Evolutionary conservation across 2,888 invertebrate species (phyloP), one percentile per base, ranked within the genome.

Genomic region (Leucophenga maculata): DNA sequence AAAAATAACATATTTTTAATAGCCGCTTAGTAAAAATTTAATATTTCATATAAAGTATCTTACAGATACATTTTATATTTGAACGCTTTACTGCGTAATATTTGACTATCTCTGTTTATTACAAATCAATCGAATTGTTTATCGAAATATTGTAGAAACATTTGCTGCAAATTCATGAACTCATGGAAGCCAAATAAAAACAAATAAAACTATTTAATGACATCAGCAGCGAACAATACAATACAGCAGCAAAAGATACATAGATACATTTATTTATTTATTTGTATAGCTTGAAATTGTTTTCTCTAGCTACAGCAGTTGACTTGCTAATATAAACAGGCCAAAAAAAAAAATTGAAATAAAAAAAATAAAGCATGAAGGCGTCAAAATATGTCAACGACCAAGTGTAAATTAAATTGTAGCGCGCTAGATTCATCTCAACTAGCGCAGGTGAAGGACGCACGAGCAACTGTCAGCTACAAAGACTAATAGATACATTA

Each of bases 401-500:
- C 22, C 46, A 64, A 64, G 62, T 64, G 62, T 64, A 26, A 64
- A 64, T 64, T 46, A 64, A 46, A 64, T 64, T 64, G 62, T 60
- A 60, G 44, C 60, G 20, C 16, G 22, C 57, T 57, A 3, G 11
- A 26, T 57, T 57, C 31, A 57, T 57, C 22, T 57, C 11, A 54
- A 0, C 22, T 57, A 57, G 1, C 14, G 31, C n/a, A 31, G 22
- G 31, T 57, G 9, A 57, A 13, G n/a, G 13, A 20, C 20, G 8
- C 54, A 54, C 20, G 22, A 13, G 20, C 54, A 54, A 54, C 22
- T 54, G 39, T 39, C 39, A 39, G 39, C 39, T 39, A 39, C 39
- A 11, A 39, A 39, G 8, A 39, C 39, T 6, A 39, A 39, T 39
- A 39, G 39, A 39, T 39, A 39, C 39, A 26, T 26, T n/a, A 26